Evolutionary conservation across 2,113 vertebrate species (phyloP).

Genomic region (Sialia sialis): DNA sequence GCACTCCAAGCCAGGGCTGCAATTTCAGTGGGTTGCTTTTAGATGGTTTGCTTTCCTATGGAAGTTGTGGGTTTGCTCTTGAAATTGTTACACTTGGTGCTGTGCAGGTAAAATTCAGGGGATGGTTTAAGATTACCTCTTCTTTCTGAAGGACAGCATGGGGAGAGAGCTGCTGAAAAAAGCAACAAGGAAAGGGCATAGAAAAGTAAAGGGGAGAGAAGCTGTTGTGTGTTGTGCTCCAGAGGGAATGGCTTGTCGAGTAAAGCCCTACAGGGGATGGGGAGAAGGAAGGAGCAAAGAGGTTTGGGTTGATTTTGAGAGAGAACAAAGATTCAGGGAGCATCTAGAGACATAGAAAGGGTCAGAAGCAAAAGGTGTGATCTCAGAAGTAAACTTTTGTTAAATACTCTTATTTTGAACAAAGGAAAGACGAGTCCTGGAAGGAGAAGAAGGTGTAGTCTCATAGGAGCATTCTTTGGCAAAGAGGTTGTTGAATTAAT

Average conservation of each 20-base stretch:
- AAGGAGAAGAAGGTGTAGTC: neutral
- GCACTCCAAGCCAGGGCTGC: neutral
- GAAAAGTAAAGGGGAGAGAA: neutral
- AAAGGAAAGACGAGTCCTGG: neutral
- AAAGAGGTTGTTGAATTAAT: neutral
- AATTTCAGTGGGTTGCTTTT: neutral
- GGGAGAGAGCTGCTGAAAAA: neutral
- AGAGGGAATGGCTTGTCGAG: neutral
- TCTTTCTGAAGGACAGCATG: neutral
- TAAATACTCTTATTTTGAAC: neutral
- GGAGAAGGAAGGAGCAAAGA: neutral
- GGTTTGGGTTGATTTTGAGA: neutral
- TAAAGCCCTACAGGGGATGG: neutral
- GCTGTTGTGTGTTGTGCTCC: neutral
- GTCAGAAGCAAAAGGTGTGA: neutral
- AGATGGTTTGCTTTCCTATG: neutral
- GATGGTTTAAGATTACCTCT: neutral
- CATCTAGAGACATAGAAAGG: neutral
- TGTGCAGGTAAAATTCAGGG: neutral
- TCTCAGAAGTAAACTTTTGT: neutral
- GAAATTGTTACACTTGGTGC: fast-evolving
- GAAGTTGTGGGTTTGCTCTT: neutral
- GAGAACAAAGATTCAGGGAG: neutral
- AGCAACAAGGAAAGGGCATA: neutral
- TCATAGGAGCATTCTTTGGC: neutral